A percentile compares a stretch with the other conserved stretches of the same genome.
phyloP scores from a whole-genome alignment of 1,140 invertebrate genomes.

The Nephotettix cincticeps region DNA sequence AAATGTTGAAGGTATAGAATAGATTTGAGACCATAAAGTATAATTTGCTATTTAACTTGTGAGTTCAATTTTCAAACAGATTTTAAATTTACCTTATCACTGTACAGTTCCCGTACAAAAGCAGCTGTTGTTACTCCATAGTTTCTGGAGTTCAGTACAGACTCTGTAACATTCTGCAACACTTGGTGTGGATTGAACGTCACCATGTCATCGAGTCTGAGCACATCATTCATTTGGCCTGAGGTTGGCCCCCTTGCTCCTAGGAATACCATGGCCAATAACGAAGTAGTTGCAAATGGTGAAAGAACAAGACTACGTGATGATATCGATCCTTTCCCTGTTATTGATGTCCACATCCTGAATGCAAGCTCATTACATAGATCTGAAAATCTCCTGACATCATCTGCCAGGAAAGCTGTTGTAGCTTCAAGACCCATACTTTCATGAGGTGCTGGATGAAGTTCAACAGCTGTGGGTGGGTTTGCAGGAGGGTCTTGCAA shows the following conservation, averaged over 20 bases:
- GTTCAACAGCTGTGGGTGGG: slow-evolving; percentile 47
- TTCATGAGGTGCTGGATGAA: slow-evolving; percentile 58
- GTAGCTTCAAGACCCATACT: slow-evolving; percentile 73
- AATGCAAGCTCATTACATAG: slow-evolving; percentile 83
- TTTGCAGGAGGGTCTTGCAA: slow-evolving; percentile 1
- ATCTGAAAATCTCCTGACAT: slow-evolving; percentile 67
- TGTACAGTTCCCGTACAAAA: slow-evolving; percentile 75
- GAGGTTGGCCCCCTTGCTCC: slow-evolving; percentile 84
- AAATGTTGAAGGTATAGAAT: too few relatives aligned
- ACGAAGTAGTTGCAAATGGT: slow-evolving; percentile 79
- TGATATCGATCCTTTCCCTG: slow-evolving; percentile 65
- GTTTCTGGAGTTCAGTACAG: slow-evolving; percentile 58
- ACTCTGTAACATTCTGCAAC: slow-evolving; percentile 79
- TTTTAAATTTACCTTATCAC: slow-evolving; percentile 61
- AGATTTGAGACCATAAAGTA: too few relatives aligned
- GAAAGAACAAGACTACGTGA: slow-evolving; percentile 78
- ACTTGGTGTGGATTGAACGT: slow-evolving; percentile 86
- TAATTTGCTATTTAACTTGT: not conserved
- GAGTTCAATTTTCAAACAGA: not conserved
- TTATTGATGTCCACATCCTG: slow-evolving; percentile 71
- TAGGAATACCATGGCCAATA: slow-evolving; percentile 84
- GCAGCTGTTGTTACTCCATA: slow-evolving; percentile 71
- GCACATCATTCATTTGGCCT: slow-evolving; percentile 83
- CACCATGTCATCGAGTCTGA: slow-evolving; percentile 81
- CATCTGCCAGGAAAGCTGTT: slow-evolving; percentile 63